These are phyloP conservation scores for Megaceryle torquata DNA, from an alignment of 2,113 vertebrate species.

Conservation along the genomic window DNA sequence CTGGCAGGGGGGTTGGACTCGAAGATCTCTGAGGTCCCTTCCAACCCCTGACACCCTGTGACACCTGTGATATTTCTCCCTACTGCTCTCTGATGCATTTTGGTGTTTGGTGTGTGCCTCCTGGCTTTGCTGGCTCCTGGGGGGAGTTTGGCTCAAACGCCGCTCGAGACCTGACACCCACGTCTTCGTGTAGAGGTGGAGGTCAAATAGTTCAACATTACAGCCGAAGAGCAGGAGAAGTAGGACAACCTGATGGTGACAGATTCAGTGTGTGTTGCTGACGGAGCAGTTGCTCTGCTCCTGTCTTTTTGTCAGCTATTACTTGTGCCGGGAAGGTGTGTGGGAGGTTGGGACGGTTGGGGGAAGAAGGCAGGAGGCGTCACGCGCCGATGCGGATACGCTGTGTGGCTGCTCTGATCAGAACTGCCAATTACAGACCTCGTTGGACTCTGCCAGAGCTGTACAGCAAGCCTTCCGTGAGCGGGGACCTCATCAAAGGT, in stretches of 20 bases:
- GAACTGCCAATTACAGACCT: not conserved
- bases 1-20: too few species aligned
- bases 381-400: fast-evolving
- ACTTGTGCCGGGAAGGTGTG: not conserved
- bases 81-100: not conserved
- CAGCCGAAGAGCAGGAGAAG: not conserved
- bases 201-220: not conserved
- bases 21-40: too few species aligned
- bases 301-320: not conserved
- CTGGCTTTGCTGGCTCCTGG: not conserved
- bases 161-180: not conserved
- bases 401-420: not conserved
- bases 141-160: not conserved
- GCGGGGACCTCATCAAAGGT: too few species aligned
- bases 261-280: not conserved
- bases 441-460: not conserved
- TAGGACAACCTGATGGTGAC: too few species aligned
- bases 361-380: not conserved
- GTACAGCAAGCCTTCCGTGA: too few species aligned
- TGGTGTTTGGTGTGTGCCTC: not conserved
- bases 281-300: too few species aligned
- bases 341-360: not conserved
- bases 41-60: too few species aligned
- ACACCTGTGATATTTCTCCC: not conserved
- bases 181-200: not conserved